Percentiles rank a stretch among this genome's conserved stretches.
Evolutionary conservation across 2,797 vertebrate genomes (phyloP).

Genomic region (Acanthurus tractus): DNA sequence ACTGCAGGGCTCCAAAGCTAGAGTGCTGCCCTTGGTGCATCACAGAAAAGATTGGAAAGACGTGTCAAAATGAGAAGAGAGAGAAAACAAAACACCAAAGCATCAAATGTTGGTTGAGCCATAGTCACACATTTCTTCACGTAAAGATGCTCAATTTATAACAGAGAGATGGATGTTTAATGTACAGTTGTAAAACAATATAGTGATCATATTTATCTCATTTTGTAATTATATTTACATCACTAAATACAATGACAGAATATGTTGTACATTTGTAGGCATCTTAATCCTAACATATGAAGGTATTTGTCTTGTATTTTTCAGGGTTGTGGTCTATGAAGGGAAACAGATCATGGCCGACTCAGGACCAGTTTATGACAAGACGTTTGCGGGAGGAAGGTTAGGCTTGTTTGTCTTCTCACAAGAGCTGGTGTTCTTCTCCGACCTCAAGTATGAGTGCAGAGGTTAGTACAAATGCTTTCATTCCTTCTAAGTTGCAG

Average conservation of each 20-base stretch:
- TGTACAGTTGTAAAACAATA: background rate
- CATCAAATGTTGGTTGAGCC: background rate
- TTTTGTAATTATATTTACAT: background rate
- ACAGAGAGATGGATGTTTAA: background rate
- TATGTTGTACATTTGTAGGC: background rate
- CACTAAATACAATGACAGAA: background rate
- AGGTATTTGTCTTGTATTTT: slow-evolving; percentile 31
- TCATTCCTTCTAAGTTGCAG: slow-evolving; percentile 2
- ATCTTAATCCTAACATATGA: background rate
- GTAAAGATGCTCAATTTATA: too few species aligned
- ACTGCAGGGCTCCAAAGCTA: background rate
- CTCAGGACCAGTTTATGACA: slow-evolving; percentile 95
- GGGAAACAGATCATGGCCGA: slow-evolving; percentile 99
- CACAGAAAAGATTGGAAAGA: background rate
- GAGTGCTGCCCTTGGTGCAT: background rate
- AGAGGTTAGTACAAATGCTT: slow-evolving; percentile 89
- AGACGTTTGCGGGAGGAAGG: slow-evolving; percentile 94
- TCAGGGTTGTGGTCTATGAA: slow-evolving; percentile 97
- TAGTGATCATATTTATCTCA: background rate
- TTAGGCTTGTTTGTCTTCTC: slow-evolving; percentile 99
- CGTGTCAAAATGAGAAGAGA: background rate
- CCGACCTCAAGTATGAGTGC: slow-evolving; percentile 99
- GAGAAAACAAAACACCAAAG: background rate
- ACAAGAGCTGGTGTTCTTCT: slow-evolving; percentile 99
- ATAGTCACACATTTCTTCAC: background rate